A percentile compares a stretch with the other conserved stretches of the same genome.
These are phyloP conservation scores for Hanleya hanleyi DNA, from an alignment of 2,888 invertebrate species.

Conservation along the genomic window DNA sequence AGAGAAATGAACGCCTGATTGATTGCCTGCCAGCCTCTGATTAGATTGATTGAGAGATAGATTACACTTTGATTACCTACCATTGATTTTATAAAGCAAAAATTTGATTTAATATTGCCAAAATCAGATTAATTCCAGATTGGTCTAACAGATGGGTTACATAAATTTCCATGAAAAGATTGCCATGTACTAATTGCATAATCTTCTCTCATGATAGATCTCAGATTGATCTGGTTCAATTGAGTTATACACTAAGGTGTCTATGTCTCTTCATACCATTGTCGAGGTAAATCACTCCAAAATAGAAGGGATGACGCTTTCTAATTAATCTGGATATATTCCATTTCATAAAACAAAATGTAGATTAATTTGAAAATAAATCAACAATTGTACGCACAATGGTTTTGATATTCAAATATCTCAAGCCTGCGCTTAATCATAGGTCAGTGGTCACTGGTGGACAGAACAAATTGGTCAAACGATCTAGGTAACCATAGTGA, in stretches of 20 bases:
- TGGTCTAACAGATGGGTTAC: neutral
- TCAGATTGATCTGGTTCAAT: neutral
- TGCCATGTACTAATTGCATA: neutral
- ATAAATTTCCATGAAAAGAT: neutral
- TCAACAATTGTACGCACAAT: too few relatives aligned
- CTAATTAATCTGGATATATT: too few relatives aligned
- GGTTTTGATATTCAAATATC: too few relatives aligned
- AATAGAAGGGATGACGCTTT: too few relatives aligned
- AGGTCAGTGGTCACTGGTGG: too few relatives aligned
- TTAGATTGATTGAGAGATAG: constrained; percentile 4
- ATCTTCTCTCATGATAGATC: neutral
- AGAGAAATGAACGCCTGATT: neutral
- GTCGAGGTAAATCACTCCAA: too few relatives aligned
- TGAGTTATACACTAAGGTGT: neutral
- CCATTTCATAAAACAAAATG: too few relatives aligned
- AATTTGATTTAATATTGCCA: constrained; percentile 1
- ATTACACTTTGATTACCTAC: constrained; percentile 7
- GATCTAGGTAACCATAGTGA: too few relatives aligned
- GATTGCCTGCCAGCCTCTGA: neutral
- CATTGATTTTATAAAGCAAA: constrained; percentile 5
- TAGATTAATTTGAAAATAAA: too few relatives aligned
- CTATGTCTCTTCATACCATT: too few relatives aligned
- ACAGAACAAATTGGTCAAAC: too few relatives aligned
- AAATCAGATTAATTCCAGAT: neutral
- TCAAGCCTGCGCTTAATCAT: too few relatives aligned